phyloP scores from a whole-genome alignment of 2,797 vertebrate species.

The Loriculus beryllinus region DNA sequence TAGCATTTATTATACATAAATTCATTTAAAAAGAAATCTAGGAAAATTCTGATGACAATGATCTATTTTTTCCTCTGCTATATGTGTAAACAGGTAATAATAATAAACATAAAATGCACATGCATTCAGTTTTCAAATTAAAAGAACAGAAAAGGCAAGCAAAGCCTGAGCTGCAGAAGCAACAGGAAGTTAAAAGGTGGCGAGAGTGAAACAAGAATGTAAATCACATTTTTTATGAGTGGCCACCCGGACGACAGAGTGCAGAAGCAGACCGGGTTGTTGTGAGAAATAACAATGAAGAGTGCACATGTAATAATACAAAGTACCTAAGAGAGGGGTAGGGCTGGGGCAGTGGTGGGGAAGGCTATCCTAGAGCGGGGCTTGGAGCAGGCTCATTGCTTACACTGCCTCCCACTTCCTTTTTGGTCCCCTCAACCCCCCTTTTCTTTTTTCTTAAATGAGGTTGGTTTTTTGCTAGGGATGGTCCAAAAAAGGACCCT shows the following conservation, averaged over 20 bases:
- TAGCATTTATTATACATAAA: background rate
- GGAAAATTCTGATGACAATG: background rate
- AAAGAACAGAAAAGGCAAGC: slow-evolving; percentile 56
- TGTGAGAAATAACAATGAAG: slow-evolving; percentile 93
- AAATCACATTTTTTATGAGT: slow-evolving; percentile 90
- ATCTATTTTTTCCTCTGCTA: background rate
- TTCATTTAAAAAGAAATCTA: background rate
- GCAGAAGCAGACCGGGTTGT: slow-evolving; percentile 76
- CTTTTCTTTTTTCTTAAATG: background rate
- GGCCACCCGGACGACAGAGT: slow-evolving; percentile 90
- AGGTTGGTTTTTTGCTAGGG: slow-evolving; percentile 66
- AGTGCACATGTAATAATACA: slow-evolving; percentile 88
- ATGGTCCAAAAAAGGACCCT: slow-evolving; percentile 76
- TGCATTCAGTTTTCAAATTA: background rate
- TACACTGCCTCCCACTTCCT: slow-evolving; percentile 38
- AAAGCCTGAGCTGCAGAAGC: slow-evolving; percentile 83
- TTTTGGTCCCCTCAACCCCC: background rate
- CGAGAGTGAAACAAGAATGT: slow-evolving; percentile 80
- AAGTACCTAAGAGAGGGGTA: slow-evolving; percentile 74
- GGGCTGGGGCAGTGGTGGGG: background rate
- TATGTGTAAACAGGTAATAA: background rate
- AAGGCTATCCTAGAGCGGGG: slow-evolving; percentile 44
- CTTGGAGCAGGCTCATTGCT: slow-evolving; percentile 56
- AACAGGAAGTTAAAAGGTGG: slow-evolving; percentile 83
- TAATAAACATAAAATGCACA: background rate